Base-by-base conservation (phyloP, 2,888 invertebrate species). In the Tholera decimalis region DNA sequence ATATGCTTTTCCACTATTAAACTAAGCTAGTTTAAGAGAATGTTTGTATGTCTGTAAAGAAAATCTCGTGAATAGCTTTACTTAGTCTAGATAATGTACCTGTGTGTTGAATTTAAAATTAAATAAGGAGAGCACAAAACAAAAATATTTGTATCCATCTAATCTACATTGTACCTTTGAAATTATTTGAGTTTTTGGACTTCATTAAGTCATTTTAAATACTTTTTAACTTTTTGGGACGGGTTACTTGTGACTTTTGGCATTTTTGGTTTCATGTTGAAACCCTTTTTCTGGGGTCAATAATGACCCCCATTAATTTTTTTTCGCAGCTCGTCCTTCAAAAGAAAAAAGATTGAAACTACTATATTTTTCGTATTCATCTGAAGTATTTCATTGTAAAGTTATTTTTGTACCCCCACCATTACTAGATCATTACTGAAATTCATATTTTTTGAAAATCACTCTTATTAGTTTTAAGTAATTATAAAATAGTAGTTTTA, bases 1-100 rank as follows among this genome's bases (percentile, higher is more conserved):
- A 26, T 43, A 57, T 35, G 74, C 62, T 66, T 70, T 58, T 53
- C 51, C 72, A 84, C 83, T 64, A 62, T 46, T 61, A 47, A 37
- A 24, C 1, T 74, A 68, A 65, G 56, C 8, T 74, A 50, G 4
- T 0, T 46, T 47, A 64, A 55, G 57, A n/a, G 35, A 43, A 54
- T 33, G 56, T 74, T 26, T 56, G 49, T 66, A 44, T 55, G 51
- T 77, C 46, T 77, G 54, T 72, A 53, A 47, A 65, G 49, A 66
- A 58, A 71, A 61, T 54, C 73, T 65, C 73, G 56, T 64, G 44
- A 62, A 65, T 79, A 79, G 80, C 77, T 79, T 79, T 77, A 79
- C 65, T 28, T 73, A 77, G 68, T 5, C 6, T 73, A 72, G 39
- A 20, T 49, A 13, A 54, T 60, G 61, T 72, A 79, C 64, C 64